Conservation (phyloP, 1,140 invertebrate species). For the Diorhabda elongata region DNA sequence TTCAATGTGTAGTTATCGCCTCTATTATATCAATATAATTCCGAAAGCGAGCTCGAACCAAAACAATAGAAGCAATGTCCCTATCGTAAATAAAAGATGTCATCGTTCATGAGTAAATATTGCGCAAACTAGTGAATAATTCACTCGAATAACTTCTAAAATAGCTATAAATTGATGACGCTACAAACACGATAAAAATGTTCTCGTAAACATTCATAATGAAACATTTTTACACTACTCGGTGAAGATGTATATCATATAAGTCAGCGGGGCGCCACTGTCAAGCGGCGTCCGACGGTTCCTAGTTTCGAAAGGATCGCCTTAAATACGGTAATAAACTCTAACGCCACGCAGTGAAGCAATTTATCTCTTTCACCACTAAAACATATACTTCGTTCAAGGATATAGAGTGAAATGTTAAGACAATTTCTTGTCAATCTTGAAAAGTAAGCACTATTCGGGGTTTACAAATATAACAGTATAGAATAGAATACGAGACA, state of each 20-base stretch:
- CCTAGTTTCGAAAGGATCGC: conserved; percentile 4
- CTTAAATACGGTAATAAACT: conserved; percentile 24
- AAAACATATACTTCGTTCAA: conserved; percentile 1
- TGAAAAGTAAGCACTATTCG: too few relatives aligned
- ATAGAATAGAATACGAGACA: too few relatives aligned
- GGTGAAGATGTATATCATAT: conserved; percentile 10
- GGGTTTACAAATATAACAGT: too few relatives aligned
- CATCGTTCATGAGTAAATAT: not conserved
- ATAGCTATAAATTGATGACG: conserved; percentile 4
- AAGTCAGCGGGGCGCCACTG: conserved; percentile 5
- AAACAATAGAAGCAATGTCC: not conserved
- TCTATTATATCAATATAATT: too few relatives aligned
- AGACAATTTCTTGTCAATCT: too few relatives aligned
- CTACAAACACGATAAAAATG: conserved; percentile 3
- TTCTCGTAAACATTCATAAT: conserved; percentile 11
- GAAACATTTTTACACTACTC: conserved; percentile 10
- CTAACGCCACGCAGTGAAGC: conserved; percentile 19
- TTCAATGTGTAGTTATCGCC: too few relatives aligned
- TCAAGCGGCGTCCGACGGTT: not conserved
- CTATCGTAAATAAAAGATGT: not conserved
- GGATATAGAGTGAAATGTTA: not conserved
- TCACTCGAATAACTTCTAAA: not conserved
- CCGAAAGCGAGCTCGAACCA: not conserved
- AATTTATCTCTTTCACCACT: conserved; percentile 19
- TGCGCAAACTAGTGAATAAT: not conserved